phyloP scores from a whole-genome alignment of 2,113 vertebrate species.

The Cardinalis cardinalis region DNA sequence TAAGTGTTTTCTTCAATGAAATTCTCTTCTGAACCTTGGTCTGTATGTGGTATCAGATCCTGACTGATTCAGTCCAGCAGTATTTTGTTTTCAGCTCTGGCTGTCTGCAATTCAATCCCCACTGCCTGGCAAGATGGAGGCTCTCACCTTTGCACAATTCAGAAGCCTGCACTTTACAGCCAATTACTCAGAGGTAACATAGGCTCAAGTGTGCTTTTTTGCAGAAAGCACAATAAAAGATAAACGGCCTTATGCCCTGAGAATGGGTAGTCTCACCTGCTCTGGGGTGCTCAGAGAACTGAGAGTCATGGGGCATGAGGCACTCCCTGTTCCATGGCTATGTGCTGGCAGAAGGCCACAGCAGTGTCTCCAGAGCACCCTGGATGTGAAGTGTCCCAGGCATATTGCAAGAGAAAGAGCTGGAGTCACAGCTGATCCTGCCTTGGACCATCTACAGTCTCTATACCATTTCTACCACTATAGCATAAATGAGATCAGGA shows the following conservation, averaged over 20 bases:
- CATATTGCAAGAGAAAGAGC: not conserved
- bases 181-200: not conserved
- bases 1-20: not conserved
- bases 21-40: not conserved
- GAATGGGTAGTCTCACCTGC: not conserved
- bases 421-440: not conserved
- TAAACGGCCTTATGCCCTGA: not conserved
- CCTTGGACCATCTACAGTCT: not conserved
- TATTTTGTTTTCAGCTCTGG: not conserved
- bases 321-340: not conserved
- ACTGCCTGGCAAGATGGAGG: not conserved
- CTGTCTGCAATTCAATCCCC: constrained; percentile 8
- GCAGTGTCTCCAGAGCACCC: not conserved
- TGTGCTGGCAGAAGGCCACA: not conserved
- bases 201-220: not conserved
- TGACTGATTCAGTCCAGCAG: not conserved
- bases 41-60: not conserved
- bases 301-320: not conserved
- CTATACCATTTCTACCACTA: not conserved
- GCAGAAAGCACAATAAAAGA: not conserved
- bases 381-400: not conserved
- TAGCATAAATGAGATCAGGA: not conserved
- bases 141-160: not conserved
- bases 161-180: not conserved
- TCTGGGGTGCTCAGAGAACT: not conserved